phyloP scores from a whole-genome alignment of 1,140 invertebrate species.

The Papilio glaucus region DNA sequence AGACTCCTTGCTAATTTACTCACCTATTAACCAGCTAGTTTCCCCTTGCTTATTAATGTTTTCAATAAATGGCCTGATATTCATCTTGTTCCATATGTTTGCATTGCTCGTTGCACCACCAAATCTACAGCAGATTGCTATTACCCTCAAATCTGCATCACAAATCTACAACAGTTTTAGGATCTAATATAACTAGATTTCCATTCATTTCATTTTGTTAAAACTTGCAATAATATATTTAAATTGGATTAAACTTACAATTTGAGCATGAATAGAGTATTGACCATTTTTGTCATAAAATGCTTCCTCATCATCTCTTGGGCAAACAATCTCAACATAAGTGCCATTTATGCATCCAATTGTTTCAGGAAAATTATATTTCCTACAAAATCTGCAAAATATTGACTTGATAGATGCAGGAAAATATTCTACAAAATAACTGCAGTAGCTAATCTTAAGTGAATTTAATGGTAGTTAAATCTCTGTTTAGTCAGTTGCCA shows the following conservation, averaged over 20 bases:
- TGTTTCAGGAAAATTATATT: constrained; percentile 61
- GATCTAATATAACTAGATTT: too few species aligned
- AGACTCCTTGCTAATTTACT: constrained; percentile 5
- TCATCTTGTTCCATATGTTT: constrained; percentile 62
- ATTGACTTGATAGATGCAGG: not conserved
- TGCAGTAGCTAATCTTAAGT: too few species aligned
- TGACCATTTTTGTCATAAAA: constrained; percentile 60
- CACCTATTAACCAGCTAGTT: constrained; percentile 57
- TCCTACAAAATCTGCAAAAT: constrained; percentile 54
- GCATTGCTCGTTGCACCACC: constrained; percentile 53
- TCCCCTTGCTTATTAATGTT: constrained; percentile 55
- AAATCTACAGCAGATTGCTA: constrained; percentile 60
- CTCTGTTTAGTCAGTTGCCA: too few species aligned
- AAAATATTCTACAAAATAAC: constrained; percentile 20
- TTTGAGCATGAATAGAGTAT: constrained; percentile 63
- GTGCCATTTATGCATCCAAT: constrained; percentile 59
- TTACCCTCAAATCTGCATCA: constrained; percentile 56
- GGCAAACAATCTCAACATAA: constrained; percentile 59
- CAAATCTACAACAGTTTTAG: constrained; percentile 42
- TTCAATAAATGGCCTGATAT: constrained; percentile 53
- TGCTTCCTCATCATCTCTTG: constrained; percentile 61
- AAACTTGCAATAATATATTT: too few species aligned
- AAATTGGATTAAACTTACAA: constrained; percentile 47
- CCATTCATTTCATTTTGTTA: not conserved
- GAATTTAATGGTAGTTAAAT: too few species aligned